These are phyloP conservation scores for Volucella inflata DNA, from an alignment of 2,888 invertebrate species.

Conservation along the genomic window DNA sequence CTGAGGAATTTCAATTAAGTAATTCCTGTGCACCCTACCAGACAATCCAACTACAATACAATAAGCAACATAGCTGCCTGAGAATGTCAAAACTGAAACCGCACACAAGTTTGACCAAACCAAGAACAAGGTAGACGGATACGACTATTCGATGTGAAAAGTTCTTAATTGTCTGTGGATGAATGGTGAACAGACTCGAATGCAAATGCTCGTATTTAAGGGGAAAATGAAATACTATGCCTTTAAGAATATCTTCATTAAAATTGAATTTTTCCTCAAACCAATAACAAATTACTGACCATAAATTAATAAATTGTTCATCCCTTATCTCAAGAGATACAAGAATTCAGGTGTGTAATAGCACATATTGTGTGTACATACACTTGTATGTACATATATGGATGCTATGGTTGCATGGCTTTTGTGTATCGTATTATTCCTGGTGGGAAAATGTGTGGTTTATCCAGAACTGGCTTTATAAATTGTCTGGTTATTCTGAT, in stretches of 20 bases:
- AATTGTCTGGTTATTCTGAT: slow-evolving; percentile 25
- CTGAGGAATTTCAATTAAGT: slow-evolving; percentile 69
- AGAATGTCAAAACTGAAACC: slow-evolving; percentile 15
- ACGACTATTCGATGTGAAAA: slow-evolving; percentile 36
- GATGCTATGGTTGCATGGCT: no score
- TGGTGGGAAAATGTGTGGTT: background rate
- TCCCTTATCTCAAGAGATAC: slow-evolving; percentile 51
- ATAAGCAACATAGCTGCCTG: background rate
- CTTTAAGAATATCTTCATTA: slow-evolving; percentile 56
- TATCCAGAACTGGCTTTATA: slow-evolving; percentile 7
- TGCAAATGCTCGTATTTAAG: background rate
- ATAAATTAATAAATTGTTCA: slow-evolving; percentile 74
- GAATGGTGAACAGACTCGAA: background rate
- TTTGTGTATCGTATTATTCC: no score
- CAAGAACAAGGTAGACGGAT: background rate
- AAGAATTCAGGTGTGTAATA: slow-evolving; percentile 2
- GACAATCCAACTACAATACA: background rate
- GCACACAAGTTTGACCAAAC: slow-evolving; percentile 8
- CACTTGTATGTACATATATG: no score
- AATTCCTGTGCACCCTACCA: slow-evolving; percentile 46
- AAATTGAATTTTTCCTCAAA: slow-evolving; percentile 62
- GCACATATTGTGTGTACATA: no score
- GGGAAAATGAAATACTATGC: slow-evolving; percentile 4
- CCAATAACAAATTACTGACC: slow-evolving; percentile 68
- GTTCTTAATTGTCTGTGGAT: slow-evolving; percentile 32